Evolutionary conservation across 1,140 invertebrate genomes (phyloP).

Genomic region (Drosophila mayri): DNA sequence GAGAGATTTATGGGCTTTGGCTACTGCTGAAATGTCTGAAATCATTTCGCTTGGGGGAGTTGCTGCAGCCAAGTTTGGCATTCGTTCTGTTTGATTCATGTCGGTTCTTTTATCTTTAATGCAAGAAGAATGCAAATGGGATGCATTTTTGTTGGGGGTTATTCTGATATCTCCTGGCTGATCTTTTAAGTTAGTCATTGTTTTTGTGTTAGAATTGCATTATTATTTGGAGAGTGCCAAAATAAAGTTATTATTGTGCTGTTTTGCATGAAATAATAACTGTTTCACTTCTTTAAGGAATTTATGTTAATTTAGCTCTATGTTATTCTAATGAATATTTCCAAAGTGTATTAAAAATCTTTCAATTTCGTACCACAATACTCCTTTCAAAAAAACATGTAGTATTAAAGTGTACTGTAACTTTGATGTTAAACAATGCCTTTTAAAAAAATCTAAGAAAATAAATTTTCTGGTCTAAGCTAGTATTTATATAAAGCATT

Average conservation of each 20-base stretch:
- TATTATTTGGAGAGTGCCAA: not conserved
- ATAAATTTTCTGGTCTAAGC: too few species aligned
- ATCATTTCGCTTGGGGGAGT: constrained; percentile 37
- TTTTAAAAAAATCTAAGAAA: too few species aligned
- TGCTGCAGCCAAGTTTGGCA: constrained; percentile 11
- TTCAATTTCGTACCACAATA: too few species aligned
- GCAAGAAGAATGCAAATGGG: constrained; percentile 20
- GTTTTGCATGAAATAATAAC: not conserved
- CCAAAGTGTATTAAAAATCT: too few species aligned
- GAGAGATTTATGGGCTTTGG: constrained; percentile 72
- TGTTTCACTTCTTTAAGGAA: not conserved
- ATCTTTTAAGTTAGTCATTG: not conserved
- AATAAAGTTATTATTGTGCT: not conserved
- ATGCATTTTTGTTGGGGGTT: not conserved
- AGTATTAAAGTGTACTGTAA: too few species aligned
- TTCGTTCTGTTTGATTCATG: constrained; percentile 38
- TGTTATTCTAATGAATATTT: too few species aligned
- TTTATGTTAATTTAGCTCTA: not conserved
- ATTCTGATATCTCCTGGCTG: too few species aligned
- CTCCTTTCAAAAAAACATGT: too few species aligned
- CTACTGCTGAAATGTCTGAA: constrained; percentile 46
- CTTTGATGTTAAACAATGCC: too few species aligned
- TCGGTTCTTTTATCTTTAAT: constrained; percentile 12
- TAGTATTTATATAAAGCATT: too few species aligned
- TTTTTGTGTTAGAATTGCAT: too few species aligned